Base-by-base conservation (phyloP, 2,888 invertebrate genomes). In the Epirrhoe alternata region DNA sequence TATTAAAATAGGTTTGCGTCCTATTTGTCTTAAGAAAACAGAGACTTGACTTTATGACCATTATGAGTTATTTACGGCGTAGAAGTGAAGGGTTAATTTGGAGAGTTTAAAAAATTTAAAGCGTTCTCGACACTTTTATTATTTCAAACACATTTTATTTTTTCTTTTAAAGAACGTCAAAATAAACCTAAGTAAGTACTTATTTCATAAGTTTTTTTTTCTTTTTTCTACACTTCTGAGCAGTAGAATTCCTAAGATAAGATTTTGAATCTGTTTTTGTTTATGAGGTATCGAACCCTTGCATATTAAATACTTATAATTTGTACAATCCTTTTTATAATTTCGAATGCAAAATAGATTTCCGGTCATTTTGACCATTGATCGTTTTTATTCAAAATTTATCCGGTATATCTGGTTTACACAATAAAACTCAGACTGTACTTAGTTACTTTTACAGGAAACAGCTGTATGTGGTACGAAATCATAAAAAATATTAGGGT, bases 11-110 rank as follows among this genome's bases (percentile, higher is more conserved):
- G 65, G 10, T 63, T 38, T 12, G 49, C 53, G 60, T 31, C 49
- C 59, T 66, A 68, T 76, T 61, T 61, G 51, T 67, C 57, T 59
- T 61, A 63, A 59, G 61, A 69, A 69, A 68, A 52, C 58, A 59
- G 63, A 38, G 33, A 7, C 56, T 63, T 52, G 38, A 54, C 30
- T 62, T 52, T 64, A 68, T 66, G 57, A 45, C 45, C 24, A 38
- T 57, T 38, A 62, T 30, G 24, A 35, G 55, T 67, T 62, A 65
- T 69, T 69, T 71, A 69, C 35, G 67, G 65, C 17, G 31, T 57
- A 62, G 57, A 66, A 66, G 33, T 49, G 17, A 14, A n/a, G 14
- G n/a, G 7, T 51, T 70, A 17, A 47, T 45, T 62, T 62, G 16
- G 47, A 4, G 6, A 47, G 14, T 47, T 24, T n/a, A 30, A 51